phyloP scores from a whole-genome alignment of 2,113 vertebrate genomes.

The Tretioscincus oriximinensis region DNA sequence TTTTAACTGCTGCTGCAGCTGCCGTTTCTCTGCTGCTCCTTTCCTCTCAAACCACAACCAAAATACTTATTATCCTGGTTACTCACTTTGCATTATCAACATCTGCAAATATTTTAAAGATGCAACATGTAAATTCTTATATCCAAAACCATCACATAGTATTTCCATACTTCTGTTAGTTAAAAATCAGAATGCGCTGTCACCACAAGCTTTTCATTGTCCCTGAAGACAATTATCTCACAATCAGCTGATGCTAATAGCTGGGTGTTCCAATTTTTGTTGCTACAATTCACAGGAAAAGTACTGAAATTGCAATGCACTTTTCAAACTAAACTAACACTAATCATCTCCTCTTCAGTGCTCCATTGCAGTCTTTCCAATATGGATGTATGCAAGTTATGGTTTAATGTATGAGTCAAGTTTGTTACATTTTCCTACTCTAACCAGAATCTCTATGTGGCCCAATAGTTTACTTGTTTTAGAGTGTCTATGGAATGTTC shows the following conservation, averaged over 20 bases:
- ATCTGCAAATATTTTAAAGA: too few species aligned
- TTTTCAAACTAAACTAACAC: background rate
- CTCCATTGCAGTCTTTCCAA: background rate
- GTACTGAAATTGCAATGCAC: conserved; percentile 35
- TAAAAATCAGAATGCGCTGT: background rate
- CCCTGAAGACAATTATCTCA: conserved; percentile 10
- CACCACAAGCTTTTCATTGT: background rate
- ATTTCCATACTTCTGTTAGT: too few species aligned
- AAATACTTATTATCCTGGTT: too few species aligned
- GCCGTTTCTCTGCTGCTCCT: too few species aligned
- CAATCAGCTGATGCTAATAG: conserved; percentile 10
- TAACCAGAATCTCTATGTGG: conserved; percentile 35
- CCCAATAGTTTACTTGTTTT: conserved; percentile 44
- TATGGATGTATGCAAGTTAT: background rate
- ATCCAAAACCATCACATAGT: too few species aligned
- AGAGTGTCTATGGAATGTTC: background rate
- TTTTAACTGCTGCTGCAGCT: too few species aligned
- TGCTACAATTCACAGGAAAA: background rate
- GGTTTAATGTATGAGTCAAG: conserved; percentile 48
- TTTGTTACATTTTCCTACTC: conserved; percentile 1
- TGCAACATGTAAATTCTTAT: too few species aligned
- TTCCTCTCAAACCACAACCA: too few species aligned
- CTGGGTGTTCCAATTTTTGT: background rate
- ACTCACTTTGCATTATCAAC: too few species aligned
- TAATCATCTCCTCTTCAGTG: conserved; percentile 37